phyloP scores from a whole-genome alignment of 2,797 vertebrate genomes.

The Crenichthys baileyi region DNA sequence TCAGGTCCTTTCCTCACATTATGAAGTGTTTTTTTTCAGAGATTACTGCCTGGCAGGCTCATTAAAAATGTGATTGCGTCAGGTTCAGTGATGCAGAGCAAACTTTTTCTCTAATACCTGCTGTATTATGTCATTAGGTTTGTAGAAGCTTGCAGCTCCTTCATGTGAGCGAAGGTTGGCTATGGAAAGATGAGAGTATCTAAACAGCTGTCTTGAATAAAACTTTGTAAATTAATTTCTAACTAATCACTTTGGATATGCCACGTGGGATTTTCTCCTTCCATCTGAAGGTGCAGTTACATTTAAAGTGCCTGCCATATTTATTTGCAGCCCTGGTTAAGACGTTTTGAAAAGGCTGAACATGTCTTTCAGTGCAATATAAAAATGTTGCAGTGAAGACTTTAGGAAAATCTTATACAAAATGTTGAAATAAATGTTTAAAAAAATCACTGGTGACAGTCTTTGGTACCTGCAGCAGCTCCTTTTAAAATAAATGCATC shows the following conservation, averaged over 20 bases:
- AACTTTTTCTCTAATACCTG: not conserved
- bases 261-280: not conserved
- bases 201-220: not conserved
- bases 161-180: not conserved
- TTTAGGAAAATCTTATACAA: not conserved
- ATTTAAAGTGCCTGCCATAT: not conserved
- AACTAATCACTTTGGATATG: not conserved
- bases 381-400: not conserved
- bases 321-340: not conserved
- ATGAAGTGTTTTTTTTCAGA: constrained; percentile 9
- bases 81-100: not conserved
- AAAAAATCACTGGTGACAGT: not conserved
- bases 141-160: not conserved
- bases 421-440: not conserved
- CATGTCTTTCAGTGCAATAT: not conserved
- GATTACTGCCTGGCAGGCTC: not conserved
- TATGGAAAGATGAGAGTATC: not conserved
- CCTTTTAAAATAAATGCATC: not conserved
- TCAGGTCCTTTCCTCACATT: constrained; percentile 14
- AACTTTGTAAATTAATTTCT: not conserved
- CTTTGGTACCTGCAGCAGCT: not conserved
- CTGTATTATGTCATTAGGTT: not conserved
- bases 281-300: not conserved
- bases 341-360: not conserved
- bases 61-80: not conserved